Conservation (phyloP, 2,113 vertebrate species). For the Chinchilla lanigera region DNA sequence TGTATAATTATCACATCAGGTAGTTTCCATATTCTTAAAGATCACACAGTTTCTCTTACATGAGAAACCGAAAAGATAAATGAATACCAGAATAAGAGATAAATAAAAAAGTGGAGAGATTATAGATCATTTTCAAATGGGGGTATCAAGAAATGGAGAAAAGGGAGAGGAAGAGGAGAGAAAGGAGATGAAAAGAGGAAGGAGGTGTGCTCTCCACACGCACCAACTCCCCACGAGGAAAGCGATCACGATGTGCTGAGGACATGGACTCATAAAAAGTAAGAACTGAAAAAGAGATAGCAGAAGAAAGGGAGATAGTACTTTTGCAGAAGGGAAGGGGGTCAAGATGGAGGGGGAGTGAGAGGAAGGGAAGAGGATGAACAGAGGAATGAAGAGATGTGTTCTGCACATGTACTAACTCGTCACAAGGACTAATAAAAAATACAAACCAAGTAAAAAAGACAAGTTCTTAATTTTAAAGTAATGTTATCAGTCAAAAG, state of each 20-base stretch:
- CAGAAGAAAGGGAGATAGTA: neutral
- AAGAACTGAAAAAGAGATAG: neutral
- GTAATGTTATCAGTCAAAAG: neutral
- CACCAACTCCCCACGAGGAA: too few relatives aligned
- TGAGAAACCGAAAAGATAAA: neutral
- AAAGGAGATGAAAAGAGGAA: neutral
- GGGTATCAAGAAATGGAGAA: neutral
- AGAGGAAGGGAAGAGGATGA: too few relatives aligned
- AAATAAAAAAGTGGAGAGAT: neutral
- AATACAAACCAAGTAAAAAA: neutral
- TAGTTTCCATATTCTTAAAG: neutral
- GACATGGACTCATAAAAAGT: neutral
- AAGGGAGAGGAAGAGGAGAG: neutral
- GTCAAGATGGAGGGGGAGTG: too few relatives aligned
- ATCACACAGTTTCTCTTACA: neutral
- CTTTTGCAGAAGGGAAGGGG: too few relatives aligned
- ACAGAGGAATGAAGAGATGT: too few relatives aligned
- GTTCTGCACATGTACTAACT: too few relatives aligned
- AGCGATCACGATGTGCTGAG: too few relatives aligned
- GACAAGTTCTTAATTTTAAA: neutral
- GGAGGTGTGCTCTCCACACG: too few relatives aligned
- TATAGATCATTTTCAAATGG: neutral
- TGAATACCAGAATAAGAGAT: neutral
- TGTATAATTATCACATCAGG: neutral
- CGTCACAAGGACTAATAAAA: neutral